A percentile compares a stretch with the other conserved stretches of the same genome.
Evolutionary conservation across 2,113 vertebrate species (phyloP).

Genomic region (Hemiprocne comata): DNA sequence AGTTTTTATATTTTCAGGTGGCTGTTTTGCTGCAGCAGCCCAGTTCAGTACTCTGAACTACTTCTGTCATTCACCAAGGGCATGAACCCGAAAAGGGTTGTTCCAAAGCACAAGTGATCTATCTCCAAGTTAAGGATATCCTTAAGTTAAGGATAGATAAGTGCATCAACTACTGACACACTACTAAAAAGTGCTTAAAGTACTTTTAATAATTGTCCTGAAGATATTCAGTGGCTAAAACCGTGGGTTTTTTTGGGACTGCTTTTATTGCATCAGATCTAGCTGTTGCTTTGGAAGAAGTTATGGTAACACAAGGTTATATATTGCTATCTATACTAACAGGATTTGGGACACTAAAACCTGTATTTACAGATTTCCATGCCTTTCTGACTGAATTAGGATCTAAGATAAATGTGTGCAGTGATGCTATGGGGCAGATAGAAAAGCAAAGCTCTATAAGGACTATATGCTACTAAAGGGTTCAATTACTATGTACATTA

Average conservation of each 20-base stretch:
- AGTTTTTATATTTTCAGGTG: not conserved
- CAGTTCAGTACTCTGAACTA: not conserved
- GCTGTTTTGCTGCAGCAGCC: not conserved
- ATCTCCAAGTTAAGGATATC: no score
- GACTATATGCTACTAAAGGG: not conserved
- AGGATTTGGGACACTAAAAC: not conserved
- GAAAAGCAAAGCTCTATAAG: not conserved
- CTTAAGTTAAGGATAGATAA: not conserved
- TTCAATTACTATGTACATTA: not conserved
- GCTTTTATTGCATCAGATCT: not conserved
- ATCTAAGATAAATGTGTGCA: not conserved
- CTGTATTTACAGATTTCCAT: not conserved
- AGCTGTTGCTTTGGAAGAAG: not conserved
- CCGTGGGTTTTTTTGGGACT: not conserved
- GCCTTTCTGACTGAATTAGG: not conserved
- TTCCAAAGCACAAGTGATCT: not conserved
- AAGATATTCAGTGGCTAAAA: not conserved
- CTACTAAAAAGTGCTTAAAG: not conserved
- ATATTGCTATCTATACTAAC: not conserved
- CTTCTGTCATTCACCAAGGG: not conserved
- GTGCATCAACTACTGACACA: not conserved
- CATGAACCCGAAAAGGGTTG: not conserved
- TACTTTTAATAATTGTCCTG: not conserved
- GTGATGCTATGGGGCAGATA: not conserved
- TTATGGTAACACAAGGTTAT: not conserved